Conservation (phyloP, 2,888 invertebrate genomes). For the Abscondita cerata region DNA sequence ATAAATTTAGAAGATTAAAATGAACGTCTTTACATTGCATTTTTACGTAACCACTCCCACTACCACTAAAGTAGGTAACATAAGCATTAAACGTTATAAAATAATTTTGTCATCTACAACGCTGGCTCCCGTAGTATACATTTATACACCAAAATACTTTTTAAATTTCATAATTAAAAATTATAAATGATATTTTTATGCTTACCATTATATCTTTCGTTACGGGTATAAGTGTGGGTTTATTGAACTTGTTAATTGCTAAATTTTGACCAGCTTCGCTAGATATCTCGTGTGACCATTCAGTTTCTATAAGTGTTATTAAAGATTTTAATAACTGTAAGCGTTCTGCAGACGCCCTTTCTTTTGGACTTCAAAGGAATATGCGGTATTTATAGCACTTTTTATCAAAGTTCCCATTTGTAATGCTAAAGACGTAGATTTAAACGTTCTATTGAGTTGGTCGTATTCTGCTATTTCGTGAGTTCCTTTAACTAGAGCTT, state of each 20-base stretch:
- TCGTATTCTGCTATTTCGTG: constrained; percentile 19
- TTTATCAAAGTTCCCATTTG: constrained; percentile 28
- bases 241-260: background rate
- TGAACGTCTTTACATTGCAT: too few relatives aligned
- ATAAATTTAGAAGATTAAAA: too few relatives aligned
- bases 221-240: background rate
- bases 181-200: background rate
- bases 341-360: background rate
- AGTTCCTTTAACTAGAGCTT: constrained; percentile 13
- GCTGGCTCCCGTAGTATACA: too few relatives aligned
- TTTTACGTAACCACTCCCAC: too few relatives aligned
- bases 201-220: background rate
- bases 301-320: background rate
- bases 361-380: constrained; percentile 23
- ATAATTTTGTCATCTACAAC: too few relatives aligned
- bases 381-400: constrained; percentile 17
- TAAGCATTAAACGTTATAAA: too few relatives aligned
- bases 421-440: constrained; percentile 25
- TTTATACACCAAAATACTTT: background rate
- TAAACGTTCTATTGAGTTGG: background rate
- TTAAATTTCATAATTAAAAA: background rate
- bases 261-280: background rate
- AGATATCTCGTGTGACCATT: background rate
- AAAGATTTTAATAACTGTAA: background rate
- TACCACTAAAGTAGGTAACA: too few relatives aligned